These are phyloP conservation scores for Hyperopisus bebe DNA, from an alignment of 2,113 vertebrate species.

Conservation along the genomic window DNA sequence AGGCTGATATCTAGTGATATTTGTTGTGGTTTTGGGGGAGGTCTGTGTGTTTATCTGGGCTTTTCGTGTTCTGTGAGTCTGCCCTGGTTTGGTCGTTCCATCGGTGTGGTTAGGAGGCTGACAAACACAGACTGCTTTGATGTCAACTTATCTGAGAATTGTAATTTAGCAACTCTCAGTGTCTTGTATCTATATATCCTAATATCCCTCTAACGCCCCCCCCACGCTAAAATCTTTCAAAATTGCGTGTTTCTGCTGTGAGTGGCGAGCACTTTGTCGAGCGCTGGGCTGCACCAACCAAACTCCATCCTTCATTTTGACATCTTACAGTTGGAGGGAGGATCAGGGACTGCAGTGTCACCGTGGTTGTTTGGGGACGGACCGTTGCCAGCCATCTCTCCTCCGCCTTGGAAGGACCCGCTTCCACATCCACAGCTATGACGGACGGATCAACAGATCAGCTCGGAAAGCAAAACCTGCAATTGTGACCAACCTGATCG, in stretches of 20 bases:
- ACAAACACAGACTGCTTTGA: not conserved
- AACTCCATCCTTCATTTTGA: constrained; percentile 99
- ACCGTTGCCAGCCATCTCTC: constrained; percentile 43
- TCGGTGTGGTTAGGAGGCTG: not conserved
- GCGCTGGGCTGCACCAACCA: constrained; percentile 75
- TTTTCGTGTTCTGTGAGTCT: not conserved
- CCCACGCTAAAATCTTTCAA: not conserved
- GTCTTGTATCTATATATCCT: not conserved
- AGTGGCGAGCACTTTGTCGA: constrained; percentile 53
- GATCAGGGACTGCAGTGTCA: constrained; percentile 45
- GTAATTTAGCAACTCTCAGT: not conserved
- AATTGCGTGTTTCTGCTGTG: not conserved
- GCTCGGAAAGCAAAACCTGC: constrained; percentile 78
- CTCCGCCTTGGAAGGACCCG: constrained; percentile 74
- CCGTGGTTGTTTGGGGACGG: constrained; percentile 1
- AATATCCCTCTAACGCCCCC: not conserved
- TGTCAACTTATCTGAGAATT: not conserved
- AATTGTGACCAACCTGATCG: constrained; percentile 85
- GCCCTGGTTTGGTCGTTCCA: not conserved
- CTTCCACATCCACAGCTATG: constrained; percentile 67
- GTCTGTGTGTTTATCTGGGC: not conserved
- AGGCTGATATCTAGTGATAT: not conserved
- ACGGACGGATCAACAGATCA: constrained; percentile 47
- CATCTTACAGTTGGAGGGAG: constrained; percentile 98
- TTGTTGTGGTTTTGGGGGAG: not conserved